Conservation (phyloP, 2,888 invertebrate genomes). For the Hirtodrosophila confusa region DNA sequence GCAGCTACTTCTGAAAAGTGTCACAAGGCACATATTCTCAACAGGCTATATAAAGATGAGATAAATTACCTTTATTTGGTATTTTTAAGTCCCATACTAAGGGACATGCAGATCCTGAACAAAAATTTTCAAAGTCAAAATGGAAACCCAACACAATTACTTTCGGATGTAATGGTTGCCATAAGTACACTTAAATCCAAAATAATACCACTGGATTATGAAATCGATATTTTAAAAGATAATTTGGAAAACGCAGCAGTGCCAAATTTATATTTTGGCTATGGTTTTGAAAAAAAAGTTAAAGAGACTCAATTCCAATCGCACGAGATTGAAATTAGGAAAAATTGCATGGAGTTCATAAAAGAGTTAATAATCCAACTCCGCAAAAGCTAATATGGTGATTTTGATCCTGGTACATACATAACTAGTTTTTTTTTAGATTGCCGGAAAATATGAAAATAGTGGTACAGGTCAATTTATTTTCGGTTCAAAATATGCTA, state of each 20-base stretch:
- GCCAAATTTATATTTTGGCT: too few species aligned
- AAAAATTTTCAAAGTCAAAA: slow-evolving; percentile 18
- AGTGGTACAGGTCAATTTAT: background rate
- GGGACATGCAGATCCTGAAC: slow-evolving; percentile 13
- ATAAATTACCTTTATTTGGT: slow-evolving; percentile 13
- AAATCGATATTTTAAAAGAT: slow-evolving; percentile 19
- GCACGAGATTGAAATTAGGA: too few species aligned
- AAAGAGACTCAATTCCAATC: slow-evolving; percentile 1
- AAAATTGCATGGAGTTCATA: too few species aligned
- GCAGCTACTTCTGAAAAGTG: too few species aligned
- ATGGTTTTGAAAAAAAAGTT: slow-evolving; percentile 31
- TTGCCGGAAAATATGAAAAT: too few species aligned
- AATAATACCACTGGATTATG: slow-evolving; percentile 18
- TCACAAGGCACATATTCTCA: too few species aligned
- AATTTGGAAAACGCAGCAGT: slow-evolving; percentile 2
- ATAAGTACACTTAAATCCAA: slow-evolving; percentile 18
- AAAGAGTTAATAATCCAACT: too few species aligned
- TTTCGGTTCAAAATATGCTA: slow-evolving; percentile 9
- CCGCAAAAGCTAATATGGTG: too few species aligned
- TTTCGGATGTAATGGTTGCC: slow-evolving; percentile 7
- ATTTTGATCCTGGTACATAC: too few species aligned
- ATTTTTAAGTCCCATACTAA: slow-evolving; percentile 11
- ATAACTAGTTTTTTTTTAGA: too few species aligned
- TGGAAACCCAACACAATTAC: slow-evolving; percentile 11
- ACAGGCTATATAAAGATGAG: slow-evolving; percentile 1